Base-by-base conservation (phyloP, 1,140 invertebrate genomes). In the Zaprionus capensis region DNA sequence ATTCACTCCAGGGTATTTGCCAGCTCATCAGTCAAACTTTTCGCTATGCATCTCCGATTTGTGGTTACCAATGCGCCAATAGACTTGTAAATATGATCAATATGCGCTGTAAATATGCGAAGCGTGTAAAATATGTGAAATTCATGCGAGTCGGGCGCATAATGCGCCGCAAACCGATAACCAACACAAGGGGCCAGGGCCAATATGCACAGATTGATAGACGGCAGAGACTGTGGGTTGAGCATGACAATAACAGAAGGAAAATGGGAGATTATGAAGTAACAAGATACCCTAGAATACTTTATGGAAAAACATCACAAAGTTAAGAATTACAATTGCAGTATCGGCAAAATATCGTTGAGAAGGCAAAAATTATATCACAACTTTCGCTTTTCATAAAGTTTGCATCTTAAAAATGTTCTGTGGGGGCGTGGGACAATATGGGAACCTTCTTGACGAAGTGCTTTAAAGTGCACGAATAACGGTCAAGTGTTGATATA, bases 81-180 rank as follows among this genome's bases (percentile, higher is more conserved):
- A 72, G 62, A 66, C 51, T 70, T 46, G 46, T 57, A 73, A 65
- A 73, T 66, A 53, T 82, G 68, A 79, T 82, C 80, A 79, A 83
- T 73, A 79, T 79, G 44, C 76, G 61, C 62, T 69, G 61, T 70
- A 22, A 55, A 51, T 63, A 76, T 62, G 55, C 55, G 57, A 51
- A 56, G 66, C 76, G 56, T 75, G 66, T 75, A 65, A 75, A 75
- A 70, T 75, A 70, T 78, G 66, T 56, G 76, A 70, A 62, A 61
- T 38, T 64, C 65, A 77, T 74, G 55, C 53, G 28, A 78, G n/a
- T 15, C 59, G 46, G 15, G 57, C 58, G 70, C 28, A 55, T 73
- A 61, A 67, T 73, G 14, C 46, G 53, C 20, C 20, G 24, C 49
- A 68, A 51, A 56, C 34, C 58, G 14, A 51, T 51, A 51, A 14